Evolutionary conservation across 1,140 invertebrate species (phyloP).

Genomic region (Pseudachorutes palmiensis): DNA sequence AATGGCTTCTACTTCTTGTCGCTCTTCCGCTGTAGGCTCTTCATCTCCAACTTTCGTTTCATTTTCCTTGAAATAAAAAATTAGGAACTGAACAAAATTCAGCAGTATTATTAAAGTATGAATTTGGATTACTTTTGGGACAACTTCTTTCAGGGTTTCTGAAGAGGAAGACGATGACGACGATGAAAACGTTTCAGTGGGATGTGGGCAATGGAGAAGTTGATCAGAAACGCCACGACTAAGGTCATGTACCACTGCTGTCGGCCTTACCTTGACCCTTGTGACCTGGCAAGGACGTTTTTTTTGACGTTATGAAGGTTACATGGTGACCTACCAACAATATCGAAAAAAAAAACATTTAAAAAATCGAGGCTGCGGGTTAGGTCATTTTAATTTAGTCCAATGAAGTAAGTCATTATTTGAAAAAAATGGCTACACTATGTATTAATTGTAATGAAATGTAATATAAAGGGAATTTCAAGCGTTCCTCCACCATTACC

Average conservation of each 20-base stretch:
- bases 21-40: constrained; percentile 21
- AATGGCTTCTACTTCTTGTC: constrained; percentile 28
- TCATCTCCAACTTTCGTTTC: background rate
- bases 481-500: too few species aligned
- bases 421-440: too few species aligned
- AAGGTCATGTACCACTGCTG: background rate
- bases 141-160: background rate
- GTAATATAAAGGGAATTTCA: too few species aligned
- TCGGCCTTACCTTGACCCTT: background rate
- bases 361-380: too few species aligned
- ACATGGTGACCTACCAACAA: too few species aligned
- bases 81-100: background rate
- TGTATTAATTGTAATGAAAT: too few species aligned
- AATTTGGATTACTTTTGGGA: background rate
- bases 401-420: too few species aligned
- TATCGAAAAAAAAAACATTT: too few species aligned
- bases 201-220: background rate
- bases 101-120: background rate
- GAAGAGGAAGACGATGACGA: constrained; percentile 39
- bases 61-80: constrained; percentile 25
- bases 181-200: constrained; percentile 44
- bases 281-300: too few species aligned
- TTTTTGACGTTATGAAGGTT: too few species aligned
- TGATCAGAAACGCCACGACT: background rate
- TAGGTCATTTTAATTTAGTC: too few species aligned